A percentile compares a stretch with the other conserved stretches of the same genome.
These are phyloP conservation scores for Hapalemur alaotrensis DNA, from an alignment of 2,797 vertebrate genomes.

Conservation along the genomic window DNA sequence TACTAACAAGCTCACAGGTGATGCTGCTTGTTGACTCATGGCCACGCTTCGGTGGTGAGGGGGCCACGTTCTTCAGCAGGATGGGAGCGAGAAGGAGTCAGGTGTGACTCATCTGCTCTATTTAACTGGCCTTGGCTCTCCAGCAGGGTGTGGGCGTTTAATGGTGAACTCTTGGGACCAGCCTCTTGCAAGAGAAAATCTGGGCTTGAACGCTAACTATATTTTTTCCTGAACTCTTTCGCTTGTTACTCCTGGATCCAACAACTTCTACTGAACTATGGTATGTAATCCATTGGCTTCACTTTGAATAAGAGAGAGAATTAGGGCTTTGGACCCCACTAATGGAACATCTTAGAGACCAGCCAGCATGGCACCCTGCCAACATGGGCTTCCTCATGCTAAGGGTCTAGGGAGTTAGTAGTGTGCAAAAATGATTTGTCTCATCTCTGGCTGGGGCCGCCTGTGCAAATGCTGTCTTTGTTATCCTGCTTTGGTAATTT, in stretches of 20 bases:
- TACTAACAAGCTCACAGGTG: neutral
- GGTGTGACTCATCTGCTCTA: neutral
- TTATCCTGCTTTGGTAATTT: neutral
- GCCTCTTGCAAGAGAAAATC: neutral
- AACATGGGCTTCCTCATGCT: neutral
- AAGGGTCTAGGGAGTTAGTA: neutral
- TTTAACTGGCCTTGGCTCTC: neutral
- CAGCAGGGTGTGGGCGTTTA: neutral
- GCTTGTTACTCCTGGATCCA: neutral
- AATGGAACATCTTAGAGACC: neutral
- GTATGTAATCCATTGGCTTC: neutral
- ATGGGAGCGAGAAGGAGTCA: neutral
- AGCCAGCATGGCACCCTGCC: neutral
- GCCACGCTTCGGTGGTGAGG: too few relatives aligned
- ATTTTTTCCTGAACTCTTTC: neutral
- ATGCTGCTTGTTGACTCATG: neutral
- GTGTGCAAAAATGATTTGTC: neutral
- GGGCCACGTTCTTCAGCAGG: neutral
- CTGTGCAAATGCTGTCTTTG: neutral
- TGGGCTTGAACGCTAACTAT: neutral
- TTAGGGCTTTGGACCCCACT: neutral
- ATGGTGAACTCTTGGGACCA: neutral
- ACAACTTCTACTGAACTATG: neutral
- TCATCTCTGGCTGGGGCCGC: neutral
- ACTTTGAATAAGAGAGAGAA: neutral